Evolutionary conservation across 2,888 invertebrate species (phyloP).

Genomic region (Timandra comae): DNA sequence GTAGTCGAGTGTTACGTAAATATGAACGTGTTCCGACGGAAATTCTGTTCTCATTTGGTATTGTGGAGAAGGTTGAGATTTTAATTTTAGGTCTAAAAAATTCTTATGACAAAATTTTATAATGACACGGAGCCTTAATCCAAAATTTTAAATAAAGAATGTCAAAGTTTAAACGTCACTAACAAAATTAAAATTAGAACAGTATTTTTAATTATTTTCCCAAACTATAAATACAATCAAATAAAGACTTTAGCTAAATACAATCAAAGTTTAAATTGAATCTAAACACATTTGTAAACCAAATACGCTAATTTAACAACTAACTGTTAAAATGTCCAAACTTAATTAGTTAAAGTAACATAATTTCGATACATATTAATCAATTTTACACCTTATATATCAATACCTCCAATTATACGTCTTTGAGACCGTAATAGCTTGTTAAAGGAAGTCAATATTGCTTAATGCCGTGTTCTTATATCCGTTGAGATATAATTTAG

Average conservation of each 20-base stretch:
- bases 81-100: too few relatives aligned
- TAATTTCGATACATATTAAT: slow-evolving; percentile 13
- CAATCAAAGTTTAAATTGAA: too few relatives aligned
- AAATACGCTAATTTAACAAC: slow-evolving; percentile 13
- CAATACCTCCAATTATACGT: slow-evolving; percentile 18
- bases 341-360: slow-evolving; percentile 5
- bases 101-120: too few relatives aligned
- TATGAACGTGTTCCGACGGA: slow-evolving; percentile 65
- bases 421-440: slow-evolving; percentile 17
- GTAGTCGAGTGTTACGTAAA: slow-evolving; percentile 75
- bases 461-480: slow-evolving; percentile 14
- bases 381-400: slow-evolving; percentile 19
- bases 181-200: too few relatives aligned
- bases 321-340: slow-evolving; percentile 10
- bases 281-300: slow-evolving; percentile 53
- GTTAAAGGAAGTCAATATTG: slow-evolving; percentile 22
- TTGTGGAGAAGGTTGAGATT: slow-evolving; percentile 43
- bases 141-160: too few relatives aligned
- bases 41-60: slow-evolving; percentile 61
- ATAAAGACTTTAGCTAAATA: too few relatives aligned
- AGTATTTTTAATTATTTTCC: too few relatives aligned
- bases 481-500: slow-evolving; percentile 8
- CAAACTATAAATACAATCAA: too few relatives aligned
- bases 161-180: too few relatives aligned
- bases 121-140: too few relatives aligned